Conservation (phyloP, 2,888 invertebrate species). For the Orthosia incerta region DNA sequence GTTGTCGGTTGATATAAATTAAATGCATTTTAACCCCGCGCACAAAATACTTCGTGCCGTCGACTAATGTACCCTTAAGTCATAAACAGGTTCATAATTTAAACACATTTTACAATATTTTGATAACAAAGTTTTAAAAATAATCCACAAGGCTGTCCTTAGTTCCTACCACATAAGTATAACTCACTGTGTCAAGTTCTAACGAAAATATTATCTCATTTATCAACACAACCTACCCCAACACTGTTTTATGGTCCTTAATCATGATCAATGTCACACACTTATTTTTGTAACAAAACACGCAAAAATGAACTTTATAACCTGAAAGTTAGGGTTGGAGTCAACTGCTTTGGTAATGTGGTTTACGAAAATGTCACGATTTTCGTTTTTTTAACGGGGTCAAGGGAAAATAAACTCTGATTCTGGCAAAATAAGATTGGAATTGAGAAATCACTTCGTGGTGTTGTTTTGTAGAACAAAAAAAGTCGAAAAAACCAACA, state of each 20-base stretch:
- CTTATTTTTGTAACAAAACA: background rate
- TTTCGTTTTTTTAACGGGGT: constrained; percentile 1
- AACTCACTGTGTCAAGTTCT: constrained; percentile 49
- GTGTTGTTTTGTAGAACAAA: constrained; percentile 8
- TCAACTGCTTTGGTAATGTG: background rate
- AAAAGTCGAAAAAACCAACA: constrained; percentile 41
- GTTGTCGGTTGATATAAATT: no score
- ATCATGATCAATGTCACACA: constrained; percentile 60
- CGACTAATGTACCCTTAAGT: no score
- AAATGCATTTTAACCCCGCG: no score
- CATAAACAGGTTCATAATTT: background rate
- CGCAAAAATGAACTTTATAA: constrained; percentile 1
- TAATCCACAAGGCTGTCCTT: constrained; percentile 37
- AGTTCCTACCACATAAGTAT: constrained; percentile 16
- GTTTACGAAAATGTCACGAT: constrained; percentile 22
- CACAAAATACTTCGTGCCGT: no score
- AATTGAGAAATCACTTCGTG: fast-evolving
- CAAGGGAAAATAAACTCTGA: background rate
- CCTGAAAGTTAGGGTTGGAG: fast-evolving
- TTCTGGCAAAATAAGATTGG: fast-evolving
- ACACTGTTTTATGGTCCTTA: constrained; percentile 59
- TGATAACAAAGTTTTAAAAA: constrained; percentile 20
- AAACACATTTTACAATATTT: constrained; percentile 11
- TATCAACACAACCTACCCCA: constrained; percentile 66
- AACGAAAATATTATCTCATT: constrained; percentile 61